Conservation (phyloP, 2,888 invertebrate species). For the Limnephilus auricula region DNA sequence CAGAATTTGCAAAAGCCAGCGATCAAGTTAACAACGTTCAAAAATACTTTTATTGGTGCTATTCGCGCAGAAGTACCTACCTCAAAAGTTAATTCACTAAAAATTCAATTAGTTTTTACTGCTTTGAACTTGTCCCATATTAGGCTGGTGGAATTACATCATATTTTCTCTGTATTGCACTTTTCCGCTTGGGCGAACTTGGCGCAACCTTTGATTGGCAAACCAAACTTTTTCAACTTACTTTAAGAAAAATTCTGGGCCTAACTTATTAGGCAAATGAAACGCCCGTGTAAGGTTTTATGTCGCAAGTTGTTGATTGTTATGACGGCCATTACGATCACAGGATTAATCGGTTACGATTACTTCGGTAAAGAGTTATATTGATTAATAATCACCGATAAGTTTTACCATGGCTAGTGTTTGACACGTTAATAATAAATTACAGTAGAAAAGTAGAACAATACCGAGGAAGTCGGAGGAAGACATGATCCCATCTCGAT, state of each 20-base stretch:
- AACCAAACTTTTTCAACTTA: slow-evolving; percentile 14
- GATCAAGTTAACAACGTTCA: neutral
- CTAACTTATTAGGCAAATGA: slow-evolving; percentile 34
- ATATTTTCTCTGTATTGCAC: slow-evolving; percentile 5
- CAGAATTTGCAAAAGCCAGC: neutral
- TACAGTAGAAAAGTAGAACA: neutral
- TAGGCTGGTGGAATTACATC: neutral
- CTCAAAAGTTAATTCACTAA: slow-evolving; percentile 25
- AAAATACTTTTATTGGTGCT: neutral
- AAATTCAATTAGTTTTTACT: slow-evolving; percentile 27
- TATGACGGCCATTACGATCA: neutral
- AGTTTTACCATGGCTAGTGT: neutral
- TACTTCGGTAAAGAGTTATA: neutral
- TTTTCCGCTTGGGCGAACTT: slow-evolving; percentile 11
- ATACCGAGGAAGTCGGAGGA: neutral
- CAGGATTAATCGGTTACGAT: neutral
- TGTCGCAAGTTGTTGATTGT: slow-evolving; percentile 30
- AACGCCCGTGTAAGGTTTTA: slow-evolving; percentile 18
- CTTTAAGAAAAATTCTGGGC: slow-evolving; percentile 10
- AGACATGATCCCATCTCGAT: neutral
- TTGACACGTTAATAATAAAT: neutral
- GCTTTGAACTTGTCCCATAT: slow-evolving; percentile 41
- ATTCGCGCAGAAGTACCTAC: neutral
- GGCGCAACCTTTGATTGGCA: slow-evolving; percentile 13
- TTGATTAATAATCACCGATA: too few species aligned